A percentile compares a stretch with the other conserved stretches of the same genome.
phyloP scores from a whole-genome alignment of 2,113 vertebrate genomes.

The Hylia prasina region DNA sequence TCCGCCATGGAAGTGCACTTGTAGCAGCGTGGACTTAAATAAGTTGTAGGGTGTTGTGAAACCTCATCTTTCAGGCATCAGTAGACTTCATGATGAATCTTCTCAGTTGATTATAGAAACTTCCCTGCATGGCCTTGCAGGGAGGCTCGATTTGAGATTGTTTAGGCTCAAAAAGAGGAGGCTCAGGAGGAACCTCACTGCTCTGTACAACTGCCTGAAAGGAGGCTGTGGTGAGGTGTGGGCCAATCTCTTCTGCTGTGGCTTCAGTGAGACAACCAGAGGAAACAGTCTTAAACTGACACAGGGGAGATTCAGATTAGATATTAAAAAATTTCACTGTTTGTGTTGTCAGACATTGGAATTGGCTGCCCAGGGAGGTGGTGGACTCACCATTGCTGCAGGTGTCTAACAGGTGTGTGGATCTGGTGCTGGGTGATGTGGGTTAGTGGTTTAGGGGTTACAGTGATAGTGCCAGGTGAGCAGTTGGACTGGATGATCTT shows the following conservation, averaged over 20 bases:
- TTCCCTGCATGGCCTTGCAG: accelerated
- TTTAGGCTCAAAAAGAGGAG: neutral
- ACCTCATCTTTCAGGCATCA: neutral
- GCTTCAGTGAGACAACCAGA: neutral
- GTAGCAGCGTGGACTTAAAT: neutral
- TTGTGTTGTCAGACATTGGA: neutral
- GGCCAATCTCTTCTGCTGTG: accelerated
- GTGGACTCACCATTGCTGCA: neutral
- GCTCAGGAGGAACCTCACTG: accelerated
- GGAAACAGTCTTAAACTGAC: neutral
- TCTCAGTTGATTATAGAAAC: neutral
- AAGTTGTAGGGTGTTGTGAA: neutral
- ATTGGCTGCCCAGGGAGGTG: neutral
- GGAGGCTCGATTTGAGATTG: neutral
- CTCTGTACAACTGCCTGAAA: neutral
- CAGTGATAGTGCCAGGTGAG: neutral
- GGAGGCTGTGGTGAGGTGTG: neutral
- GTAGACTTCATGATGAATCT: neutral
- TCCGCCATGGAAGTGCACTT: neutral
- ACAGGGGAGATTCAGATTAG: neutral
- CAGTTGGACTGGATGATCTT: neutral
- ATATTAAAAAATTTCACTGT: neutral
- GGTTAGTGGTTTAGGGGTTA: neutral
- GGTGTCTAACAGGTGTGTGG: neutral
- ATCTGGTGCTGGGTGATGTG: neutral